Base-by-base conservation (phyloP, 2,113 vertebrate genomes). In the Atlantisia rogersi region DNA sequence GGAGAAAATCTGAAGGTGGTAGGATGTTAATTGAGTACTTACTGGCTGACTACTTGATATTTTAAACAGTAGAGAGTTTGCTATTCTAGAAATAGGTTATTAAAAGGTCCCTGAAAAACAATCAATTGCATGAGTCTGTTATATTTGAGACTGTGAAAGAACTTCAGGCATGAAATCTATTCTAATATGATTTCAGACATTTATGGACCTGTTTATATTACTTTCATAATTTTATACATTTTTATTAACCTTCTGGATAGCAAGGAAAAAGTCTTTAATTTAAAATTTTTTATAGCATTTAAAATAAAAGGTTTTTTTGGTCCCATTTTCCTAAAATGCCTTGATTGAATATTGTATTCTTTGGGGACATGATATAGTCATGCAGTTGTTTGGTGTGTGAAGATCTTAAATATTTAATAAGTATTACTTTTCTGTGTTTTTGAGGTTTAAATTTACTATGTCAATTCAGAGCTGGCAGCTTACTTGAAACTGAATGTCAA, bases 361-460 rank as follows among this genome's bases (percentile, higher is more conserved):
- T 82, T 77, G 69, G 35, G 71, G 44, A 86, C 21, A 50, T 7
- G 37, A 39, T 70, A 48, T 28, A 71, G 31, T 22, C 20, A 17
- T 21, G 4, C 21, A 80, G 19, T 19, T 79, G 56, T 17, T 42
- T 82, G 19, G 13, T 46, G 37, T 85, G 22, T 63, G 52, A 46
- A 40, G 39, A 67, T 53, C 37, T 77, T 91, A 85, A 95, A 92
- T 91, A 74, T 89, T 89, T 89, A n/a, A 52, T 74, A 75, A 80
- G 4, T 6, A 16, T 84, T 93, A 31, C 42, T 93, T 82, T 62
- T 85, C 81, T 68, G 0, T 46, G 55, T 67, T 93, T 86, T 71
- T 91, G n/a, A 74, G 50, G 11, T 46, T 86, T 78, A 73, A 35
- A 40, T 28, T 88, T 89, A 67, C 31, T 55, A 22, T 73, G 26